phyloP scores from a whole-genome alignment of 2,113 vertebrate species.

The Montifringilla adamsi region DNA sequence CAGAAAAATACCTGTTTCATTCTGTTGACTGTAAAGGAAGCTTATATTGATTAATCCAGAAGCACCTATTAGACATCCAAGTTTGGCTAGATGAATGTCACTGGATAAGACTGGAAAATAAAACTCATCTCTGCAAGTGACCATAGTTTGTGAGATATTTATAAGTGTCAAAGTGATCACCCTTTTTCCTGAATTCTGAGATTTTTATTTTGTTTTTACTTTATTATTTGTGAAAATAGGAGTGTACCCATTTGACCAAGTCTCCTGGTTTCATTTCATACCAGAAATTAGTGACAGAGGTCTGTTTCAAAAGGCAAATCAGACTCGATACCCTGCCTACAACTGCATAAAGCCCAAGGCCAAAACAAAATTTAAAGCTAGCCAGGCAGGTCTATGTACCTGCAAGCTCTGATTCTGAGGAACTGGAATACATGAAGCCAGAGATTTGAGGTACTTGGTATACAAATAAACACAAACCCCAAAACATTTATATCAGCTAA shows the following conservation, averaged over 20 bases:
- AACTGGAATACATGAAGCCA: not conserved
- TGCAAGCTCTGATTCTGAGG: not conserved
- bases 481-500: not conserved
- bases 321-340: not conserved
- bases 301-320: not conserved
- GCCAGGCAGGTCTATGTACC: not conserved
- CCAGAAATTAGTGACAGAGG: not conserved
- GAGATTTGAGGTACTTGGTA: not conserved
- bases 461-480: not conserved
- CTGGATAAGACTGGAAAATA: not conserved
- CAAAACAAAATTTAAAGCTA: not conserved
- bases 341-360: not conserved
- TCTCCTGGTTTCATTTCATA: not conserved
- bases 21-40: not conserved
- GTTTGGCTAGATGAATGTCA: not conserved
- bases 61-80: not conserved
- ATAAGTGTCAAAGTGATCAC: not conserved
- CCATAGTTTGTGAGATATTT: not conserved
- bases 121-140: not conserved
- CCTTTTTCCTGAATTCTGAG: not conserved
- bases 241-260: not conserved
- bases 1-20: not conserved
- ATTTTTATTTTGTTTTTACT: too few relatives aligned
- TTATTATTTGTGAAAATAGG: not conserved
- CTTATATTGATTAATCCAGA: not conserved